Conservation (phyloP, 2,888 invertebrate genomes). For the Ormyrus pomaceus region DNA sequence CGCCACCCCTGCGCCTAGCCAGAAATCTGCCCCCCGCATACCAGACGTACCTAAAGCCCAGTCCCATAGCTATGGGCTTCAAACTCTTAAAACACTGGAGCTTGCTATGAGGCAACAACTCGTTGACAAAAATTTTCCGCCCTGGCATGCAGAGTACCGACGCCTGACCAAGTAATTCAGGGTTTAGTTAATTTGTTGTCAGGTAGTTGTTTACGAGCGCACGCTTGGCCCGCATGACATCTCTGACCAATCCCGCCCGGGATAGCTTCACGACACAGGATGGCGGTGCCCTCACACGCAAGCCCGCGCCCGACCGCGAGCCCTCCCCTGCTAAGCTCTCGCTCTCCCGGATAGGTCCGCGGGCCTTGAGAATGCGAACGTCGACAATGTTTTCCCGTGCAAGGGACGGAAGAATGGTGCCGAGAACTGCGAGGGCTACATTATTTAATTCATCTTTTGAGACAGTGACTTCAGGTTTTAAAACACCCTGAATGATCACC, state of each 20-base stretch:
- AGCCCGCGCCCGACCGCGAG: not conserved
- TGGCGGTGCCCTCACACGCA: not conserved
- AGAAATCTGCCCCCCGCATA: too few species aligned
- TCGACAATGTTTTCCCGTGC: not conserved
- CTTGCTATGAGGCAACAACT: slow-evolving; percentile 6
- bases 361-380: not conserved
- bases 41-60: too few species aligned
- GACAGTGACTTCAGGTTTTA: not conserved
- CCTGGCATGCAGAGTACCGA: not conserved
- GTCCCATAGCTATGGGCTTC: too few species aligned
- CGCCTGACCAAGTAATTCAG: not conserved
- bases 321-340: not conserved
- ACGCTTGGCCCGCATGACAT: not conserved
- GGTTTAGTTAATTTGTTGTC: not conserved
- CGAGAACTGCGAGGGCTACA: not conserved
- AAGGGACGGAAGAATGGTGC: too few species aligned
- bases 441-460: not conserved
- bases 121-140: slow-evolving; percentile 6
- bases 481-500: not conserved
- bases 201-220: slow-evolving; percentile 9
- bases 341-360: not conserved
- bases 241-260: not conserved
- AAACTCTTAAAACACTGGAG: slow-evolving; percentile 6
- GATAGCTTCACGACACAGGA: not conserved
- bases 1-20: too few species aligned